phyloP scores from a whole-genome alignment of 2,113 vertebrate species.

The Dryoscopus gambensis region DNA sequence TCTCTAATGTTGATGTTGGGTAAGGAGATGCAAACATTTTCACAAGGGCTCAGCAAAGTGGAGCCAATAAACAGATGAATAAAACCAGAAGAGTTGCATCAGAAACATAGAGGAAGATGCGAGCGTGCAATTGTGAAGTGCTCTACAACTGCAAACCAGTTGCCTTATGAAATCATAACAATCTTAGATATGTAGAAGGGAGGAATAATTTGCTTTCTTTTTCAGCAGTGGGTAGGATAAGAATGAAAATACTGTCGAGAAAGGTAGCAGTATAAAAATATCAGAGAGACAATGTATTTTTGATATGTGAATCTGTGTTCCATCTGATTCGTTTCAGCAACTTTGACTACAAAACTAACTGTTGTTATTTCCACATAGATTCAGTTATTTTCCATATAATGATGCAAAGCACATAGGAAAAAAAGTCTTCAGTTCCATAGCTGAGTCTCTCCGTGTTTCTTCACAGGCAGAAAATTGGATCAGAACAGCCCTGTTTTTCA shows the following conservation, averaged over 20 bases:
- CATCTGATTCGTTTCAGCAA: not conserved
- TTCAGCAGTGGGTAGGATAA: not conserved
- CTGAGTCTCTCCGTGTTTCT: not conserved
- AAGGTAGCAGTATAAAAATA: not conserved
- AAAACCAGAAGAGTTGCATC: not conserved
- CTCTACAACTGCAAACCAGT: not conserved
- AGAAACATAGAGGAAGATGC: not conserved
- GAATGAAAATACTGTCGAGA: not conserved
- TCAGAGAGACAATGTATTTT: not conserved
- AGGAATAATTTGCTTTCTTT: not conserved
- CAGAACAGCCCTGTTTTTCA: not conserved
- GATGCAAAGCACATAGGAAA: not conserved
- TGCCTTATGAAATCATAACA: not conserved
- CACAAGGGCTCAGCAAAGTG: not conserved
- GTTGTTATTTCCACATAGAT: not conserved
- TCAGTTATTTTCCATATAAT: not conserved
- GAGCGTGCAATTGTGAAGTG: rapidly evolving
- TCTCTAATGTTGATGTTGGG: not conserved
- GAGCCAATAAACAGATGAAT: not conserved
- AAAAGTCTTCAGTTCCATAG: not conserved
- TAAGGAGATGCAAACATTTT: not conserved
- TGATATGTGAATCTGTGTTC: not conserved
- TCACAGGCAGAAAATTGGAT: not conserved
- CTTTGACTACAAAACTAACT: not conserved
- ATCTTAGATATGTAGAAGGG: not conserved